phyloP scores from a whole-genome alignment of 2,113 vertebrate species.

The Corydoras sp. region DNA sequence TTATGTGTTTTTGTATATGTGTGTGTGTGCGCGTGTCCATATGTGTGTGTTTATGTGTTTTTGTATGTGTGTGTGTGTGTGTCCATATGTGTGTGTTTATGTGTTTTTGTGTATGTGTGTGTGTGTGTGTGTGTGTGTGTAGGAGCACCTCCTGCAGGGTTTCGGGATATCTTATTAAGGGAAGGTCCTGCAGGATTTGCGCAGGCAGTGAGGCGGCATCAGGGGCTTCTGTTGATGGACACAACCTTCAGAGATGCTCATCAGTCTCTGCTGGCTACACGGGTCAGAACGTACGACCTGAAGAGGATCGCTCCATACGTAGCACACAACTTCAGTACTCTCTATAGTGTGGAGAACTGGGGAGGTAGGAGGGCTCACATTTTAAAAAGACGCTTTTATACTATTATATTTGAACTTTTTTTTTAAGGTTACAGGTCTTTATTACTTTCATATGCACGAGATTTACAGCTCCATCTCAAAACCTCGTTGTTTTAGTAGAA shows the following conservation, averaged over 20 bases:
- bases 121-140: slow-evolving; percentile 28
- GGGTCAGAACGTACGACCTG: slow-evolving; percentile 86
- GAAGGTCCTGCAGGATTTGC: slow-evolving; percentile 83
- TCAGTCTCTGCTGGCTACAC: slow-evolving; percentile 86
- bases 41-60: too few species aligned
- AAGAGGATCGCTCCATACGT: slow-evolving; percentile 84
- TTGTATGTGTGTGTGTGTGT: too few species aligned
- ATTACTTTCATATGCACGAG: too few species aligned
- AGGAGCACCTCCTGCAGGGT: slow-evolving; percentile 79
- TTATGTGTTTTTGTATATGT: too few species aligned
- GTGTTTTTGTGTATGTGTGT: neutral
- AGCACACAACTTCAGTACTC: slow-evolving; percentile 80
- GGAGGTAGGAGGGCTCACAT: slow-evolving; percentile 67
- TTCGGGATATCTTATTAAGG: slow-evolving; percentile 75
- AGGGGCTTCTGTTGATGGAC: slow-evolving; percentile 84
- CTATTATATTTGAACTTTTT: too few species aligned
- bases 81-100: neutral
- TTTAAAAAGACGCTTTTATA: too few species aligned
- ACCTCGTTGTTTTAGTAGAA: too few species aligned
- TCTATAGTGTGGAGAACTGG: slow-evolving; percentile 90
- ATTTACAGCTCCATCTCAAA: too few species aligned
- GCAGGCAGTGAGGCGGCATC: slow-evolving; percentile 73
- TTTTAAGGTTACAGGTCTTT: too few species aligned
- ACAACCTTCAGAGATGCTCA: slow-evolving; percentile 93
- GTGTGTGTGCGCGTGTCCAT: too few species aligned